Conservation (phyloP, 2,797 vertebrate genomes). For the Pangasius larnaudii region DNA sequence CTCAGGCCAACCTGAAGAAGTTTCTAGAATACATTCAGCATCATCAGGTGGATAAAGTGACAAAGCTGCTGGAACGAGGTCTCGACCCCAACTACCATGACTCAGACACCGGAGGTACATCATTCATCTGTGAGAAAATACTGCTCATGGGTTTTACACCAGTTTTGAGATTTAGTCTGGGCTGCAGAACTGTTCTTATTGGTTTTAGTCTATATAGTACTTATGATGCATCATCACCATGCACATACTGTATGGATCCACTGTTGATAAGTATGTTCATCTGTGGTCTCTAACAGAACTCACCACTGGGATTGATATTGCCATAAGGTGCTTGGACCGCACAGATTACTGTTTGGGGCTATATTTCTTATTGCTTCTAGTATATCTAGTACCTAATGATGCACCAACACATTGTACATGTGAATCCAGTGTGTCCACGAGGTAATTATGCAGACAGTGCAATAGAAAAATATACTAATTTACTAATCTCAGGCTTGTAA, state of each 20-base stretch:
- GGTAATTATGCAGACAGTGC: background rate
- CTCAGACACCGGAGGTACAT: conserved; percentile 83
- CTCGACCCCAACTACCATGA: conserved; percentile 90
- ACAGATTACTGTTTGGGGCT: background rate
- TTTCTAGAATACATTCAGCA: conserved; percentile 86
- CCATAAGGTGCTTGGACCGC: background rate
- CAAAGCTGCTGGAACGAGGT: conserved; percentile 84
- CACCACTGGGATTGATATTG: background rate
- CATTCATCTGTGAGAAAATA: background rate
- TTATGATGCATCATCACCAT: background rate
- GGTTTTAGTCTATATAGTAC: background rate
- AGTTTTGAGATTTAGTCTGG: background rate
- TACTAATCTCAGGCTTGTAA: background rate
- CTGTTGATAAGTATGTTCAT: background rate
- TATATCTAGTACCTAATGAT: background rate
- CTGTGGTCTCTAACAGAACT: background rate
- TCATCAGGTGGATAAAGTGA: conserved; percentile 81
- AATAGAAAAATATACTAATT: background rate
- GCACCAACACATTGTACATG: background rate
- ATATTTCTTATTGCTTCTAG: background rate
- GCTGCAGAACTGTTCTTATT: background rate
- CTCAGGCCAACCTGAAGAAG: conserved; percentile 82
- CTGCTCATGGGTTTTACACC: background rate
- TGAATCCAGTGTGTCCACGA: background rate
- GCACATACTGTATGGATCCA: background rate